Conservation (phyloP, 2,113 vertebrate species). For the Psittacara wagleri region DNA sequence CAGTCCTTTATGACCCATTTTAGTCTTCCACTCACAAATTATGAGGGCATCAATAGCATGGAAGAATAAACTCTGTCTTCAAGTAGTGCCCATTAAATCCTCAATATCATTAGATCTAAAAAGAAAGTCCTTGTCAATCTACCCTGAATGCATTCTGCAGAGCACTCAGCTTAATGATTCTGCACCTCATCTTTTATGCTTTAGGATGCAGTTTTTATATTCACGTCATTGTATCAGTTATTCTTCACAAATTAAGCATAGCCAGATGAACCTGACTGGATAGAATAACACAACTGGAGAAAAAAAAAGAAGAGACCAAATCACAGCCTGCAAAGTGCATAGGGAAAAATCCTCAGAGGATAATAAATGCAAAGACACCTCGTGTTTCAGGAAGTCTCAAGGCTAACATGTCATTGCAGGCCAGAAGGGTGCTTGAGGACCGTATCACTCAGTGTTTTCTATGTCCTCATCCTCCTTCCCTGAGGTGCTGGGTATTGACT, state of each 20-base stretch:
- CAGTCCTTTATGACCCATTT: slow-evolving; percentile 3
- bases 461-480: not conserved
- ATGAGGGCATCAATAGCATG: not conserved
- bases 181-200: not conserved
- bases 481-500: not conserved
- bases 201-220: not conserved
- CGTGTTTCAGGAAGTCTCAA: not conserved
- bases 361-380: not conserved
- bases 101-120: not conserved
- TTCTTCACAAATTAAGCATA: not conserved
- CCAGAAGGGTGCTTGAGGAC: not conserved
- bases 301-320: not conserved
- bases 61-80: slow-evolving; percentile 28
- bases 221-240: not conserved
- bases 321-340: not conserved
- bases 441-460: not conserved
- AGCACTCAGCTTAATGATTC: not conserved
- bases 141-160: not conserved
- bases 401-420: not conserved
- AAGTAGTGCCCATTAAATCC: slow-evolving; percentile 31
- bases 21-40: slow-evolving; percentile 38
- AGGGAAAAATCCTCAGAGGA: not conserved
- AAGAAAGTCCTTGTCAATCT: slow-evolving; percentile 10
- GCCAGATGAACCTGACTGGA: not conserved
- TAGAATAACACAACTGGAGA: not conserved